Base-by-base conservation (phyloP, 1,140 invertebrate species). In the Pseudomyrmex flavicornis region DNA sequence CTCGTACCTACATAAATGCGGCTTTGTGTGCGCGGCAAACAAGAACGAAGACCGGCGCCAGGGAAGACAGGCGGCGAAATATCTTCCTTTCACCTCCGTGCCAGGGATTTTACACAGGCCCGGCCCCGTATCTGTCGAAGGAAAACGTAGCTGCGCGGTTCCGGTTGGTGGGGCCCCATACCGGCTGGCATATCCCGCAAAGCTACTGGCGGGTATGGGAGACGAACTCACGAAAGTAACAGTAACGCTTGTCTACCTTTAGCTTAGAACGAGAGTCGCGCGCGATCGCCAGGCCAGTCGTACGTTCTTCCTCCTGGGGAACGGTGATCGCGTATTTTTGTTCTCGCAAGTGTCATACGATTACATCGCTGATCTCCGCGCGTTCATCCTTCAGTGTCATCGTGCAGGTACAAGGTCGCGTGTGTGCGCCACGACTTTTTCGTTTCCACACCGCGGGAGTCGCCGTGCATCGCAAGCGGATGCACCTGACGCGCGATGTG, bases 201-300 rank as follows among this genome's bases (percentile, higher is more conserved):
- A 86, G 73, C 35, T 68, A 56, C 26, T 50, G 52, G 62, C 82
- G 88, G 5, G 89, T 86, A 88, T 90, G 86, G 87, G 88, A 91
- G 85, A 90, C 91, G 90, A 35, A 92, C 91, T 91, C 91, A 93
- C 93, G 93, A 94, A 94, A 93, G 93, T 93, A 94, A 94, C 91
- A 94, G 92, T 93, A 35, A 90, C 80, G 70, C 88, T 68, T 20
- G 59, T 13, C 48, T 65, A 26, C 72, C 76, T 54, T 77, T 80
- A 63, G 74, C 44, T 35, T 35, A 35, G 22, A 20, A 20, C 48
- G 12, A 65, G 72, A 35, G 35, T 35, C 35, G 44, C 26, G 77
- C 50, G 82, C 59, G 56, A 70, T 76, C 52, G 50, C 83, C 63
- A 26, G 70, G 84, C 88, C 89, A 90, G 90, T 92, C 85, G 69